phyloP scores from a whole-genome alignment of 2,797 vertebrate species.

The Naso thynnoides region DNA sequence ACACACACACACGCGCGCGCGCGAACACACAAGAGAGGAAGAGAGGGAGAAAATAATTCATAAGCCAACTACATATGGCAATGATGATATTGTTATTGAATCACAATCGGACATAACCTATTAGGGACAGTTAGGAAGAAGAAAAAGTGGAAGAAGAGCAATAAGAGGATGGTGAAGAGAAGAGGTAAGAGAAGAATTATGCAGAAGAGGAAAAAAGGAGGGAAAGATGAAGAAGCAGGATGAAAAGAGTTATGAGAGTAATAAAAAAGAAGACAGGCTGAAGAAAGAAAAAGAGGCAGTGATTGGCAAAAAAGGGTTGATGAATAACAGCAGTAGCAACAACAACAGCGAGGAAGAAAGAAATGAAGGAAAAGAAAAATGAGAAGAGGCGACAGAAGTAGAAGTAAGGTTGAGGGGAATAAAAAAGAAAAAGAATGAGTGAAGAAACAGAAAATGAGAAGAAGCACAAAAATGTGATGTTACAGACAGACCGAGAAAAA shows the following conservation, averaged over 20 bases:
- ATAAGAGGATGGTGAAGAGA: neutral
- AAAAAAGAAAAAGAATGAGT: neutral
- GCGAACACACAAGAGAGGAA: neutral
- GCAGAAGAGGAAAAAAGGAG: neutral
- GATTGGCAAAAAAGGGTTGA: neutral
- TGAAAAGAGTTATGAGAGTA: neutral
- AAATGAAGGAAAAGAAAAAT: neutral
- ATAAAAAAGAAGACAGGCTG: neutral
- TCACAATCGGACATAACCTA: conserved; percentile 27
- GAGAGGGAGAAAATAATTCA: conserved; percentile 26
- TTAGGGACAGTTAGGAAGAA: neutral
- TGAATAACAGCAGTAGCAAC: neutral
- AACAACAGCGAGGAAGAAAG: neutral
- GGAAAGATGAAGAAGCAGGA: neutral
- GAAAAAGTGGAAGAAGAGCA: neutral
- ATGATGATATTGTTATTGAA: conserved; percentile 33
- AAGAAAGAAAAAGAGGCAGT: neutral
- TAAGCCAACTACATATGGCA: conserved; percentile 37
- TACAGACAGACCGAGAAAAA: no score
- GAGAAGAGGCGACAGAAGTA: neutral
- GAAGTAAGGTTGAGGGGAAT: no score
- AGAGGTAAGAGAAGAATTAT: no score
- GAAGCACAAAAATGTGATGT: no score
- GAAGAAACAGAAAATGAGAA: no score
- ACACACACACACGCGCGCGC: neutral